These are phyloP conservation scores for Morone chrysops DNA, from an alignment of 2,113 vertebrate species.

Conservation along the genomic window DNA sequence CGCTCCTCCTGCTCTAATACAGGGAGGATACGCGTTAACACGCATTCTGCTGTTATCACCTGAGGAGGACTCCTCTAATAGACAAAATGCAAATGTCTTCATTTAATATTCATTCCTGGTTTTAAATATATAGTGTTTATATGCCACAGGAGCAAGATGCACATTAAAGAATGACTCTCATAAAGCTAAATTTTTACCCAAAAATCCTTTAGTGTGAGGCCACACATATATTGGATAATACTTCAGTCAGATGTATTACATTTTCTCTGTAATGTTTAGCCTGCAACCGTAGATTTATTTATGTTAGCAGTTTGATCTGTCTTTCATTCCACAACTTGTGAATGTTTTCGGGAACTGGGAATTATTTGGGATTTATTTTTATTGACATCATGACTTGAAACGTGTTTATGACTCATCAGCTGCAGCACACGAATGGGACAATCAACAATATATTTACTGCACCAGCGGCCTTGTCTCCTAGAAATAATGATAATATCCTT, in stretches of 20 bases:
- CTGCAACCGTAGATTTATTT: not conserved
- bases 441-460: not conserved
- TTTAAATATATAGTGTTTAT: constrained; percentile 32
- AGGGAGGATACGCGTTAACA: constrained; percentile 15
- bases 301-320: not conserved
- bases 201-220: constrained; percentile 1
- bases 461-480: not conserved
- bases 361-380: not conserved
- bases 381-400: not conserved
- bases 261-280: not conserved
- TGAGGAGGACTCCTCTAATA: constrained; percentile 18
- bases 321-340: not conserved
- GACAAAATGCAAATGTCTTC: constrained; percentile 36
- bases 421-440: not conserved
- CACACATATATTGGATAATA: not conserved
- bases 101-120: constrained; percentile 36
- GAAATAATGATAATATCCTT: not conserved
- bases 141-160: not conserved
- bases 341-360: not conserved
- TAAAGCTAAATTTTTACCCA: not conserved
- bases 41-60: constrained; percentile 14
- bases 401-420: not conserved
- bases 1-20: constrained; percentile 13
- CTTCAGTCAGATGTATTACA: not conserved
- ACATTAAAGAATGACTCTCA: not conserved